A percentile compares a stretch with the other conserved stretches of the same genome.
Conservation (phyloP, 2,113 vertebrate genomes). For the Gambusia affinis region DNA sequence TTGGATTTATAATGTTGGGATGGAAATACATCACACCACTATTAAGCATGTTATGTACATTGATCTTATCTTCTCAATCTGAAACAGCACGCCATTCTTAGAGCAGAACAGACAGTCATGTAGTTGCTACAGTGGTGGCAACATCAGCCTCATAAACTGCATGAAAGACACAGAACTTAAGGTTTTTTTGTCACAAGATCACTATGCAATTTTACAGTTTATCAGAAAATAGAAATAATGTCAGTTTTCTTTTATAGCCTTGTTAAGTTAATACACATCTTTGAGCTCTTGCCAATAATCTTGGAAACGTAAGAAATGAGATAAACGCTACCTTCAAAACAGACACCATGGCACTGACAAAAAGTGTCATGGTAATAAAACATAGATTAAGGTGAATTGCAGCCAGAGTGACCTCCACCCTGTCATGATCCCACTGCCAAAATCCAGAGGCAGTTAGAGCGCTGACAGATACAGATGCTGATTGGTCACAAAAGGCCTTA, state of each 20-base stretch:
- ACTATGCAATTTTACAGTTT: too few species aligned
- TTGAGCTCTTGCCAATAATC: slow-evolving; percentile 27
- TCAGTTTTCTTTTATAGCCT: not conserved
- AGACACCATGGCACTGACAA: slow-evolving; percentile 53
- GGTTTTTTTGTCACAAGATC: too few species aligned
- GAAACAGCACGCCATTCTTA: too few species aligned
- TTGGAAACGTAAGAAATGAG: slow-evolving; percentile 46
- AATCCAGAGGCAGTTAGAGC: slow-evolving; percentile 58
- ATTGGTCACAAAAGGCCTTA: slow-evolving; percentile 48
- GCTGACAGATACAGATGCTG: slow-evolving; percentile 53
- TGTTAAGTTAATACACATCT: slow-evolving; percentile 15
- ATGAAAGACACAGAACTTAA: too few species aligned
- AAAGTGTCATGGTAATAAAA: slow-evolving; percentile 59
- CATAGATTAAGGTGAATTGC: slow-evolving; percentile 66
- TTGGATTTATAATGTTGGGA: too few species aligned
- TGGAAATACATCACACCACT: too few species aligned
- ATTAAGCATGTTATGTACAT: too few species aligned
- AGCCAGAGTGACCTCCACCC: slow-evolving; percentile 66
- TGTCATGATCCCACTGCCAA: slow-evolving; percentile 53
- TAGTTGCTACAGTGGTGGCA: too few species aligned
- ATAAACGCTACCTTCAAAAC: slow-evolving; percentile 34
- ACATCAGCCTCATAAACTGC: too few species aligned
- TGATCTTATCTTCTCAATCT: too few species aligned
- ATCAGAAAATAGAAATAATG: too few species aligned
- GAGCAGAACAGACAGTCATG: too few species aligned